Conservation (phyloP, 2,888 invertebrate genomes). For the Drosophila parthenogenetica region DNA sequence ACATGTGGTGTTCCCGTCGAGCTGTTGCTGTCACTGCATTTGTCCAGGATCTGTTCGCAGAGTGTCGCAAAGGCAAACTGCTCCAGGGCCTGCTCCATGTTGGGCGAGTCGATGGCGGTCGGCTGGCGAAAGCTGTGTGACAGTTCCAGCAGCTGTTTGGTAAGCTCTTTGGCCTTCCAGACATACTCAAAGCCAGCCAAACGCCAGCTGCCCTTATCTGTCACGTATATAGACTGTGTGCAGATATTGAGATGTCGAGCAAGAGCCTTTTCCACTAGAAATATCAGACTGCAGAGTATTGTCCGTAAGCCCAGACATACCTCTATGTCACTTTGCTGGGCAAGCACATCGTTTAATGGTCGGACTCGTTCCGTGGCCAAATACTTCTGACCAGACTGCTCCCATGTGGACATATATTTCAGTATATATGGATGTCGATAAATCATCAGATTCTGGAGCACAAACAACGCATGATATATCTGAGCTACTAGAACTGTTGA, state of each 20-base stretch:
- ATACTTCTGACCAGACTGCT: constrained; percentile 90
- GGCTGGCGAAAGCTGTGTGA: constrained; percentile 89
- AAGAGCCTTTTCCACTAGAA: constrained; percentile 92
- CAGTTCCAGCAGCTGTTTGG: constrained; percentile 88
- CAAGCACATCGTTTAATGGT: constrained; percentile 89
- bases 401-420: constrained; percentile 93
- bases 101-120: constrained; percentile 87
- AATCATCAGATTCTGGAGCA: constrained; percentile 91
- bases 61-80: constrained; percentile 91
- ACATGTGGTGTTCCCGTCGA: constrained; percentile 89
- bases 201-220: constrained; percentile 94
- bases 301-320: constrained; percentile 94
- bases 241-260: constrained; percentile 94
- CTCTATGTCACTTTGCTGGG: constrained; percentile 90
- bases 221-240: constrained; percentile 91
- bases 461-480: background rate
- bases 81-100: constrained; percentile 88
- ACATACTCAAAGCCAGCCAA: constrained; percentile 94
- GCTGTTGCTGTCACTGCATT: constrained; percentile 56
- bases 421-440: constrained; percentile 95
- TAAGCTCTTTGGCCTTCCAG: constrained; percentile 89
- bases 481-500: background rate
- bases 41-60: constrained; percentile 89
- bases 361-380: constrained; percentile 93
- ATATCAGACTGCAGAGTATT: constrained; percentile 92